A percentile compares a stretch with the other conserved stretches of the same genome.
These are phyloP conservation scores for Dipodomys spectabilis DNA, from an alignment of 2,113 vertebrate genomes.

Conservation along the genomic window DNA sequence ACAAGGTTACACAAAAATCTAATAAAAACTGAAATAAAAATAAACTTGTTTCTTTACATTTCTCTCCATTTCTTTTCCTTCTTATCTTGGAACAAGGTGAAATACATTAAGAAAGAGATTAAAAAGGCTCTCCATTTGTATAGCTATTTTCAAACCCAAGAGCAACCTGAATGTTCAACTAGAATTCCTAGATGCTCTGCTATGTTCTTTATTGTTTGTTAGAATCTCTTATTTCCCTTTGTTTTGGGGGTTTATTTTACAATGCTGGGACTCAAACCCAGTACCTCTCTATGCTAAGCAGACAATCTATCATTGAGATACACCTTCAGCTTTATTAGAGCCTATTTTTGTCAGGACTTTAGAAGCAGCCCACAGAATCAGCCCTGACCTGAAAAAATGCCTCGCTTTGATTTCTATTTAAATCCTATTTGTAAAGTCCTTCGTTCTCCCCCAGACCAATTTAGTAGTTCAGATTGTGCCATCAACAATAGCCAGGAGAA, in stretches of 20 bases:
- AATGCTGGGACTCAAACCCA: background rate
- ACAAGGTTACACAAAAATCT: conserved; percentile 1
- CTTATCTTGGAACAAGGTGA: conserved; percentile 22
- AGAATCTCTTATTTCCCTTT: background rate
- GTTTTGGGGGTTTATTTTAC: background rate
- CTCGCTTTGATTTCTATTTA: conserved; percentile 22
- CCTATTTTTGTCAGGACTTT: background rate
- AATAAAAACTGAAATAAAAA: conserved; percentile 56
- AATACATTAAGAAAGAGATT: conserved; percentile 33
- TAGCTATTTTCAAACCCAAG: conserved; percentile 18
- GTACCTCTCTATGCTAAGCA: background rate
- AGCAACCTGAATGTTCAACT: conserved; percentile 1
- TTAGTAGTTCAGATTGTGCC: background rate
- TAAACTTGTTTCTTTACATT: conserved; percentile 42
- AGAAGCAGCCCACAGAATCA: conserved; percentile 6
- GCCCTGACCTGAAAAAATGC: background rate
- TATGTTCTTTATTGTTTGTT: conserved; percentile 16
- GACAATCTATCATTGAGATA: background rate
- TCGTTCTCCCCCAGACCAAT: background rate
- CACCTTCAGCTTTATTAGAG: background rate
- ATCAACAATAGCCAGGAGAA: background rate
- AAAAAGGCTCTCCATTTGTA: background rate
- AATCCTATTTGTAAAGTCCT: background rate
- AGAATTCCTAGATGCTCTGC: background rate
- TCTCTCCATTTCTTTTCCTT: background rate